These are phyloP conservation scores for Pseudomyrmex dendroicus DNA, from an alignment of 1,140 invertebrate genomes.

Conservation along the genomic window DNA sequence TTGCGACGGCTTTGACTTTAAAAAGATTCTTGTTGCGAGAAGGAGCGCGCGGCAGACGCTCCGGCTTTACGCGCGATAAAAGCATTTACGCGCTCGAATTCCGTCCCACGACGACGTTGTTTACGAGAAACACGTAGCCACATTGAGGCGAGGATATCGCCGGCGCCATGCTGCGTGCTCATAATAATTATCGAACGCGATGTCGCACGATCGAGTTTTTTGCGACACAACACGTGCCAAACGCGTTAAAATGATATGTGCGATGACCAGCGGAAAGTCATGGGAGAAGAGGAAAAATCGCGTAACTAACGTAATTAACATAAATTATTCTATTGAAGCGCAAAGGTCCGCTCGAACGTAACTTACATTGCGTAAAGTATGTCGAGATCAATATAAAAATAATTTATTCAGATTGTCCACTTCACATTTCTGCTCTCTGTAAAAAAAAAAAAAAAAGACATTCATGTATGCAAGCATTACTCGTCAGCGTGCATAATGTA, in stretches of 20 bases:
- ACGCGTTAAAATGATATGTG: constrained; percentile 19
- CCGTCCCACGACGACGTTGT: constrained; percentile 26
- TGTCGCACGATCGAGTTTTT: neutral
- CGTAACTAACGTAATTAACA: constrained; percentile 5
- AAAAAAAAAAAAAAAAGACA: too few species aligned
- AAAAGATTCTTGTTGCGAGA: constrained; percentile 36
- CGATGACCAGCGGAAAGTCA: neutral
- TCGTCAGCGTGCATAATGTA: neutral
- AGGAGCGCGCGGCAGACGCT: constrained; percentile 1
- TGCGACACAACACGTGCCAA: constrained; percentile 5
- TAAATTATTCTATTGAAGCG: neutral
- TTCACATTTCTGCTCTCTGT: too few species aligned
- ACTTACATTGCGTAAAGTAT: too few species aligned
- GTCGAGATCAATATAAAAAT: too few species aligned
- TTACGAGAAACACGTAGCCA: constrained; percentile 35
- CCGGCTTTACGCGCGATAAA: constrained; percentile 48
- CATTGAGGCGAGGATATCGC: constrained; percentile 22
- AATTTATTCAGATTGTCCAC: too few species aligned
- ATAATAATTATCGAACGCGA: constrained; percentile 55
- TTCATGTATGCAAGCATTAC: neutral
- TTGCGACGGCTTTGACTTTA: neutral
- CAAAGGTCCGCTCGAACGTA: neutral
- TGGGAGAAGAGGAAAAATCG: neutral
- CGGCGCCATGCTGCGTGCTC: constrained; percentile 35
- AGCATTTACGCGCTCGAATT: constrained; percentile 51